A percentile compares a stretch with the other conserved stretches of the same genome.
Evolutionary conservation across 2,888 invertebrate genomes (phyloP).

Genomic region (Melanostoma scalare): DNA sequence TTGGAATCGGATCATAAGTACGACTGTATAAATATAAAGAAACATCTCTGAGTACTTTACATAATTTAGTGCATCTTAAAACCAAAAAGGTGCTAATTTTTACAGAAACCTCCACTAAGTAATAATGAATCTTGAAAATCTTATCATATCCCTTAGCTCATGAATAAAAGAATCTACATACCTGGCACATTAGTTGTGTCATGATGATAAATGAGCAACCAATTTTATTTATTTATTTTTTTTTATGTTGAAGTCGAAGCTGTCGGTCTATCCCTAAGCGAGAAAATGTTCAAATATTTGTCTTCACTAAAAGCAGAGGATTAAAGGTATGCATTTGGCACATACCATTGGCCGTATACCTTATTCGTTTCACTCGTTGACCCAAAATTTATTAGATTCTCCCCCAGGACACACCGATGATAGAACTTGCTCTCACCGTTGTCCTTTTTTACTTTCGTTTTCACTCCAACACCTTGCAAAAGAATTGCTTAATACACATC

Average conservation of each 20-base stretch:
- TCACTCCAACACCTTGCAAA: slow-evolving; percentile 8
- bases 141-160: slow-evolving; percentile 12
- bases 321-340: slow-evolving; percentile 21
- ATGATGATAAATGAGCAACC: slow-evolving; percentile 43
- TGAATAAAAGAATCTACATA: slow-evolving; percentile 24
- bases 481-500: slow-evolving; percentile 6
- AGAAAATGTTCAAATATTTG: slow-evolving; percentile 34
- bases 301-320: slow-evolving; percentile 33
- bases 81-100: no score
- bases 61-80: no score
- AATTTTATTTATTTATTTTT: slow-evolving; percentile 2
- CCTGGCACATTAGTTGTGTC: slow-evolving; percentile 27
- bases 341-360: slow-evolving; percentile 3
- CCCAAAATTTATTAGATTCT: slow-evolving; percentile 23
- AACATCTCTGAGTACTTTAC: no score
- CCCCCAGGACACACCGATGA: slow-evolving; percentile 20
- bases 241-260: no score
- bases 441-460: background rate
- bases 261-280: background rate
- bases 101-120: no score
- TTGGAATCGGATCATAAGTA: no score
- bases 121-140: background rate
- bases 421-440: slow-evolving; percentile 2
- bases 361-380: background rate
- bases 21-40: no score